Evolutionary conservation across 1,140 invertebrate species (phyloP).

Genomic region (Drosophila santomea): DNA sequence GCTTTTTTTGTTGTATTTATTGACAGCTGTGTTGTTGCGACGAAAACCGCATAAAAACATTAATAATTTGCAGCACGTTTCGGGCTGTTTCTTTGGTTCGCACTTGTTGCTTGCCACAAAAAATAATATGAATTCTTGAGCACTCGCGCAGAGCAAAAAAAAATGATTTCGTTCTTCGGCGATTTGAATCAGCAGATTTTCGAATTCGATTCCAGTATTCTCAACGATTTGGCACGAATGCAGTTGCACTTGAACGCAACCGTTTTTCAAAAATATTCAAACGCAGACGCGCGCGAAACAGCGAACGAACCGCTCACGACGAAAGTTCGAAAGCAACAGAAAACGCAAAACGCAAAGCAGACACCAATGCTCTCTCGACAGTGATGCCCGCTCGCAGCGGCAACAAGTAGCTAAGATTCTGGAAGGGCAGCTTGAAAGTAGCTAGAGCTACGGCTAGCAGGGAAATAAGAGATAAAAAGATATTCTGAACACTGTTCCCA

Average conservation of each 20-base stretch:
- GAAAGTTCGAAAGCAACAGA: conserved; percentile 25
- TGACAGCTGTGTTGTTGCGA: conserved; percentile 60
- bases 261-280: conserved; percentile 22
- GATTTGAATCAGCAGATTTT: conserved; percentile 6
- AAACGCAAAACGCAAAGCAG: conserved; percentile 22
- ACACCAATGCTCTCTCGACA: not conserved
- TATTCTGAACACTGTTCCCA: too few relatives aligned
- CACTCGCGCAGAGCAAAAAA: conserved; percentile 56
- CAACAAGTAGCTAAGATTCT: conserved; percentile 15
- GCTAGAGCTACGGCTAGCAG: not conserved
- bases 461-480: not conserved
- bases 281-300: conserved; percentile 18
- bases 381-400: conserved; percentile 1
- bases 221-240: conserved; percentile 14
- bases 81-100: conserved; percentile 43
- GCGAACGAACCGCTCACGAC: conserved; percentile 35
- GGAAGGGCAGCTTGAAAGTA: not conserved
- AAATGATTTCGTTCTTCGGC: conserved; percentile 22
- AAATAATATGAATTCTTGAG: conserved; percentile 26
- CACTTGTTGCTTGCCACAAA: conserved; percentile 51
- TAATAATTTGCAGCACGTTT: conserved; percentile 49
- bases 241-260: conserved; percentile 20
- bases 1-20: conserved; percentile 27
- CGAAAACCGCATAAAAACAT: conserved; percentile 47
- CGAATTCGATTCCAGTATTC: conserved; percentile 9